Conservation (phyloP, 2,888 invertebrate species). For the Nomada hirtipes region DNA sequence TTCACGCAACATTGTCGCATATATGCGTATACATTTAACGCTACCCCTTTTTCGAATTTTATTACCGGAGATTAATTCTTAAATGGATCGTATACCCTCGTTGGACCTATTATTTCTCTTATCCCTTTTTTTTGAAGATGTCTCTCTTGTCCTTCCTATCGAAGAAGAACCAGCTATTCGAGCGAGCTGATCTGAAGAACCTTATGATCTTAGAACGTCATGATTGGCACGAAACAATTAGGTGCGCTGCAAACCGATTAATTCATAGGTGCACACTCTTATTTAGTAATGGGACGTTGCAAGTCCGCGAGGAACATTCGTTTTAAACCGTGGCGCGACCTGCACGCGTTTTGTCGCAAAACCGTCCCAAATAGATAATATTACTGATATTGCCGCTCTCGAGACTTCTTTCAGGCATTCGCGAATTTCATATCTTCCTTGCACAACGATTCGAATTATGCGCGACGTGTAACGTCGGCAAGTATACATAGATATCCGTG, state of each 20-base stretch:
- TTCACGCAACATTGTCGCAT: neutral
- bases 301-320: conserved; percentile 4
- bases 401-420: neutral
- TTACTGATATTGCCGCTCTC: neutral
- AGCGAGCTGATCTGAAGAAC: neutral
- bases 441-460: neutral
- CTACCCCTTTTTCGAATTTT: conserved; percentile 4
- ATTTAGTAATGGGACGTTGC: conserved; percentile 22
- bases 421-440: neutral
- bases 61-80: conserved; percentile 7
- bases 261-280: neutral
- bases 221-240: conserved; percentile 59
- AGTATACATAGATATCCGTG: too few species aligned
- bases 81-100: conserved; percentile 56
- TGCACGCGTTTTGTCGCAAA: conserved; percentile 33
- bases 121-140: neutral
- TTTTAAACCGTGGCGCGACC: conserved; percentile 39
- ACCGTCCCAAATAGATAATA: conserved; percentile 17
- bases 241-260: conserved; percentile 12
- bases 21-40: conserved; percentile 4
- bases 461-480: neutral
- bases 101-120: conserved; percentile 36
- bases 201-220: conserved; percentile 24
- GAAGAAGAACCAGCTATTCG: too few species aligned
- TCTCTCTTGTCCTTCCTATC: too few species aligned